Base-by-base conservation (phyloP, 2,113 vertebrate species). In the Periophthalmus modestus region DNA sequence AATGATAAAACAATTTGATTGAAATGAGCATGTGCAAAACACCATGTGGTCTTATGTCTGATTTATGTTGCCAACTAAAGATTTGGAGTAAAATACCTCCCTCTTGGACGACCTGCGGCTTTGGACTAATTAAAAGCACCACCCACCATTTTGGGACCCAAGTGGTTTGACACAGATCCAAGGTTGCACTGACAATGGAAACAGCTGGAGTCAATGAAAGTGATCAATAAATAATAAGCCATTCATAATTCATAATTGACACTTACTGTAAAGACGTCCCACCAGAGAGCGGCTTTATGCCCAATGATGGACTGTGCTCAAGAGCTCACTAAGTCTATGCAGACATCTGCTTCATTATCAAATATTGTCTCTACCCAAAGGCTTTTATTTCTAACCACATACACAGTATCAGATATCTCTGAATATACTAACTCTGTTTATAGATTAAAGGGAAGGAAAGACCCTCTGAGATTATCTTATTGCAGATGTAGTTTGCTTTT, bases 161-260 rank as follows among this genome's bases (percentile, higher is more conserved):
- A 73, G 70, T 39, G 75, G 19, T 55, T 82, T 47, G 23, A 78
- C 61, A 39, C 58, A 65, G 36, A 76, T 63, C 77, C 74, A 52
- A 58, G 54, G 66, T 46, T 63, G 59, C 69, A 66, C 13, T 10
- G 52, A 77, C 75, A 75, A 55, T 57, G 66, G 34, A 57, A 81
- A 78, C 76, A 87, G 85, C 77, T 79, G 82, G 85, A 62, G 84
- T 79, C 43, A 77, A 74, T 76, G 66, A 75, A 86, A 83, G 77
- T 71, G 61, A 83, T 87, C 74, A 76, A 86, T 91, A 68, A 84
- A 87, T 87, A 85, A 85, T 83, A 69, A n/a, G 84, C 82, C 46
- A 76, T 90, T n/a, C 77, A 11, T 70, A 66, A 84, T 94, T 78
- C 87, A 93, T 93, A 90, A 92, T 92, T 91, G 74, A 94, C 89